These are phyloP conservation scores for Scaptomyza hsui DNA, from an alignment of 1,140 invertebrate species.

Conservation along the genomic window DNA sequence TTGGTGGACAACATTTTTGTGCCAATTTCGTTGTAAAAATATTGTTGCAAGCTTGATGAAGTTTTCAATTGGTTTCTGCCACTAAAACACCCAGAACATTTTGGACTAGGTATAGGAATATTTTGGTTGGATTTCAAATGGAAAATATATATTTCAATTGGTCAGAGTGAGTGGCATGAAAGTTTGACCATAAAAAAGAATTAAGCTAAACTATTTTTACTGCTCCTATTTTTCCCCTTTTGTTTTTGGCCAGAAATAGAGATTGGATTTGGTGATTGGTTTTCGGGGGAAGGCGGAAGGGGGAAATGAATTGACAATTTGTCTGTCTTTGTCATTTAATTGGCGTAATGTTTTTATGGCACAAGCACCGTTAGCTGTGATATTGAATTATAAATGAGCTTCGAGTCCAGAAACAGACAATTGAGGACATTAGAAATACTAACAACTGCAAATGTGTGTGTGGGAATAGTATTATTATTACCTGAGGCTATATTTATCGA, in stretches of 20 bases:
- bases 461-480: background rate
- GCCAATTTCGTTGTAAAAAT: slow-evolving; percentile 81
- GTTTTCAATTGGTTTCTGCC: slow-evolving; percentile 77
- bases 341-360: slow-evolving; percentile 60
- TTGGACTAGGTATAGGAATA: slow-evolving; percentile 73
- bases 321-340: slow-evolving; percentile 62
- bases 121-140: slow-evolving; percentile 76
- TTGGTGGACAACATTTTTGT: slow-evolving; percentile 80
- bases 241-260: slow-evolving; percentile 8
- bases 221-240: background rate
- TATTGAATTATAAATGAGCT: slow-evolving; percentile 24
- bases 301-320: slow-evolving; percentile 43
- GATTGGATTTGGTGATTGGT: slow-evolving; percentile 15
- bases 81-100: slow-evolving; percentile 60
- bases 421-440: background rate
- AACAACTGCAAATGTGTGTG: background rate
- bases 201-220: slow-evolving; percentile 40
- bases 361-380: background rate
- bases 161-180: slow-evolving; percentile 37
- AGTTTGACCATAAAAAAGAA: slow-evolving; percentile 72
- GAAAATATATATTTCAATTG: slow-evolving; percentile 73
- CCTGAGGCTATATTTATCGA: background rate
- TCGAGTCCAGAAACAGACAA: background rate
- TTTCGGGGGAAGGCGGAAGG: background rate
- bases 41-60: slow-evolving; percentile 81